A percentile compares a stretch with the other conserved stretches of the same genome.
Conservation (phyloP, 1,140 invertebrate genomes). For the Venturia canescens region DNA sequence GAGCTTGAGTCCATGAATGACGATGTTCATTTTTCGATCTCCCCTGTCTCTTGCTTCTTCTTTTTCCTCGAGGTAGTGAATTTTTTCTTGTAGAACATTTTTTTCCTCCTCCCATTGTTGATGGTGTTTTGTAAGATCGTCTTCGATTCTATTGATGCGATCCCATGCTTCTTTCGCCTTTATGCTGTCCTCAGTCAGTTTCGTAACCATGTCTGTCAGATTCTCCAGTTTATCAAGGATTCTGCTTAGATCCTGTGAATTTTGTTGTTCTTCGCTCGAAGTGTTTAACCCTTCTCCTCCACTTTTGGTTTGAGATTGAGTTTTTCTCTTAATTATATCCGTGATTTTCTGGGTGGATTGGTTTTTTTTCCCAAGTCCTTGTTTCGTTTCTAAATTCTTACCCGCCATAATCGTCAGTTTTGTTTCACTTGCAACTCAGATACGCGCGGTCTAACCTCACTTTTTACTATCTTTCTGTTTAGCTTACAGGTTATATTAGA, state of each 20-base stretch:
- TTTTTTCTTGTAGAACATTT: not conserved
- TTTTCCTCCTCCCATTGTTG: not conserved
- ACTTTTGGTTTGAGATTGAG: too few species aligned
- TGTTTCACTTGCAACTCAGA: too few species aligned
- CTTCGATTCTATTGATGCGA: not conserved
- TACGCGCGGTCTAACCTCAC: too few species aligned
- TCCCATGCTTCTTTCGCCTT: not conserved
- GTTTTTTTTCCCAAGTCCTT: too few species aligned
- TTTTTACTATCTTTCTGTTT: too few species aligned
- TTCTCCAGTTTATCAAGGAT: not conserved
- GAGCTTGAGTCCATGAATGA: not conserved
- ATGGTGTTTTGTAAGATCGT: not conserved
- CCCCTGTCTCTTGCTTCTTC: not conserved
- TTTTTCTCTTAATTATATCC: too few species aligned
- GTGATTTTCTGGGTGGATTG: too few species aligned
- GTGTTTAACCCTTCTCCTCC: not conserved
- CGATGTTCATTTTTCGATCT: not conserved
- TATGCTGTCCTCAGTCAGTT: slow-evolving; percentile 6
- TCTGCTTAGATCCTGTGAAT: not conserved
- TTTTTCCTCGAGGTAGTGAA: not conserved
- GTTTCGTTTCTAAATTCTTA: too few species aligned
- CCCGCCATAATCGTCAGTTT: too few species aligned
- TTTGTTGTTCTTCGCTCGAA: not conserved
- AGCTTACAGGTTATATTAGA: too few species aligned
- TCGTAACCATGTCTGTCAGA: not conserved